Conservation (phyloP, 2,113 vertebrate genomes). For the Ahaetulla prasina region DNA sequence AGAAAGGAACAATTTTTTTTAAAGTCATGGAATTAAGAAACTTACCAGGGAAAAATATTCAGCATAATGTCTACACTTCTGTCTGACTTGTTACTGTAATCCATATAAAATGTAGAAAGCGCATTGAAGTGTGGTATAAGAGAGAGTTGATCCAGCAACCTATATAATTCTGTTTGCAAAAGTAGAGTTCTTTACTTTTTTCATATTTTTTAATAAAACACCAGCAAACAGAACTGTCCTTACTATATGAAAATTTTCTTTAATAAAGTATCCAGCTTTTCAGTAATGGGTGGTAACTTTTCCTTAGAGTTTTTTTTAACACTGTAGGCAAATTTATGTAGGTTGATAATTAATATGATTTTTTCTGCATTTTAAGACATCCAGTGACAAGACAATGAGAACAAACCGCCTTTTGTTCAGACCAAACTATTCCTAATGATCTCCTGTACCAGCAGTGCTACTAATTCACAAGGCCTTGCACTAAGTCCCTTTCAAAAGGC, state of each 20-base stretch:
- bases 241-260: slow-evolving; percentile 22
- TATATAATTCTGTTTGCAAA: slow-evolving; percentile 22
- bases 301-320: slow-evolving; percentile 35
- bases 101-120: not conserved
- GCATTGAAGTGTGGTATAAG: not conserved
- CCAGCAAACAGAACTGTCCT: slow-evolving; percentile 31
- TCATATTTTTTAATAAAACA: slow-evolving; percentile 48
- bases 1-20: not conserved
- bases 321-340: slow-evolving; percentile 55
- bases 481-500: slow-evolving; percentile 83
- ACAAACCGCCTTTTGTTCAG: slow-evolving; percentile 92
- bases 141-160: not conserved
- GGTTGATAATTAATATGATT: slow-evolving; percentile 65
- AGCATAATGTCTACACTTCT: not conserved
- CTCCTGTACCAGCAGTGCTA: slow-evolving; percentile 82
- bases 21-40: not conserved
- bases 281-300: slow-evolving; percentile 49
- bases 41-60: not conserved
- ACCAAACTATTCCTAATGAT: slow-evolving; percentile 86
- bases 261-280: slow-evolving; percentile 64
- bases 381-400: slow-evolving; percentile 83
- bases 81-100: not conserved
- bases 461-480: slow-evolving; percentile 76
- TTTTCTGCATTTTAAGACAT: slow-evolving; percentile 61
- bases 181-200: slow-evolving; percentile 34